Evolutionary conservation across 2,113 vertebrate species (phyloP).

Genomic region (Phalacrocorax pelagicus): DNA sequence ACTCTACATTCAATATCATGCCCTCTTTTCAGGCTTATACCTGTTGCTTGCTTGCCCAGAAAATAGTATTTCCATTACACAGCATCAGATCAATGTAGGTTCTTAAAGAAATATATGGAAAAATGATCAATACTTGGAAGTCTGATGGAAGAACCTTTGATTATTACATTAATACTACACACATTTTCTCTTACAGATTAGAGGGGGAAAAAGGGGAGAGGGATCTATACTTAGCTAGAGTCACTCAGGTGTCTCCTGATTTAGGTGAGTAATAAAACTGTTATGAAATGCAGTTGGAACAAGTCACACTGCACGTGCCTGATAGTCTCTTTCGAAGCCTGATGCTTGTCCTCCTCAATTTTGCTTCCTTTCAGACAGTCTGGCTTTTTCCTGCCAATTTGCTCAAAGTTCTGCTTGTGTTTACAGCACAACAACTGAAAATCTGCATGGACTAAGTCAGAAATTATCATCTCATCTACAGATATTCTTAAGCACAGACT

Average conservation of each 20-base stretch:
- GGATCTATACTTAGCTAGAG: background rate
- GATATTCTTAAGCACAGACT: background rate
- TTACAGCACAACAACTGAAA: background rate
- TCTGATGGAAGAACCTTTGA: background rate
- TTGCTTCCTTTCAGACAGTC: slow-evolving; percentile 4
- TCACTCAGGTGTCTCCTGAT: background rate
- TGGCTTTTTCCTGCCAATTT: slow-evolving; percentile 1
- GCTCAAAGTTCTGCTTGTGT: background rate
- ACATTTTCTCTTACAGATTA: background rate
- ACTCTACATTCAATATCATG: background rate
- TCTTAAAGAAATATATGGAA: background rate
- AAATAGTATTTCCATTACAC: background rate
- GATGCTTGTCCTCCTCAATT: background rate
- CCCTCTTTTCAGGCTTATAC: background rate
- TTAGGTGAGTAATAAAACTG: slow-evolving; percentile 38
- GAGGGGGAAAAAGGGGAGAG: too few relatives aligned
- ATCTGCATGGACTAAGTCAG: background rate
- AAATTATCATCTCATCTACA: background rate
- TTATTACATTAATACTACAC: background rate
- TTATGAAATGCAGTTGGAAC: background rate
- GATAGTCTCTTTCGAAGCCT: background rate
- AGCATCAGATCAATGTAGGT: background rate
- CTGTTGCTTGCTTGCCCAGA: background rate
- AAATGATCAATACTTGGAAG: background rate
- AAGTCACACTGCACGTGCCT: background rate